phyloP scores from a whole-genome alignment of 2,113 vertebrate species.

The Picathartes gymnocephalus region DNA sequence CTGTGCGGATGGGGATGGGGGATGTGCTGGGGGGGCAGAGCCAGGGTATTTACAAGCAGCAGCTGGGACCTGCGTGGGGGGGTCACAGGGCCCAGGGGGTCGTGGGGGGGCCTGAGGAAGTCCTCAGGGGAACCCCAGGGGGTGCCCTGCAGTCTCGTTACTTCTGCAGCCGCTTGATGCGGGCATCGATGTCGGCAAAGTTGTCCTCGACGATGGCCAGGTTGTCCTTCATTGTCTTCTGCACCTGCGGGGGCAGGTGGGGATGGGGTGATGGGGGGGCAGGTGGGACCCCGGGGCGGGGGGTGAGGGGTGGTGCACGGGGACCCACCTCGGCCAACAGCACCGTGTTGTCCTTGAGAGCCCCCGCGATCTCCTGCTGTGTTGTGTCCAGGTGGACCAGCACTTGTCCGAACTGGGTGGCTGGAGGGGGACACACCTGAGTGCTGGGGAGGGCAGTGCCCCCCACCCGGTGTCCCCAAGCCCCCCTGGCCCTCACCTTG shows the following conservation, averaged over 20 bases:
- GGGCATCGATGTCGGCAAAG: neutral
- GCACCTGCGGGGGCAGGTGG: neutral
- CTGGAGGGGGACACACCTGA: neutral
- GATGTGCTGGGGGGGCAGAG: neutral
- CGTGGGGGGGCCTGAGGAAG: neutral
- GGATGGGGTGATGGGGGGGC: neutral
- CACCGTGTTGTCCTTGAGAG: neutral
- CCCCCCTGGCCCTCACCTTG: neutral
- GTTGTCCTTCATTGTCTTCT: neutral
- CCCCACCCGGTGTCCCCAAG: fast-evolving
- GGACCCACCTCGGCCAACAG: neutral
- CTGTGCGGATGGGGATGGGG: neutral
- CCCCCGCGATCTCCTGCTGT: neutral
- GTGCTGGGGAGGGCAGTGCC: neutral
- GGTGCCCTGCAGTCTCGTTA: neutral
- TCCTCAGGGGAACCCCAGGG: neutral
- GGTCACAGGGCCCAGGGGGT: neutral
- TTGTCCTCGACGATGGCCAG: neutral
- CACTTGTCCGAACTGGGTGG: neutral
- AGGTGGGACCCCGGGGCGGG: neutral
- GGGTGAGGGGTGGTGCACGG: neutral
- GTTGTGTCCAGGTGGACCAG: neutral
- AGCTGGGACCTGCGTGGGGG: neutral
- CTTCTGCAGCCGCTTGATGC: neutral
- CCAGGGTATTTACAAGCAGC: neutral